Evolutionary conservation across 2,113 vertebrate species (phyloP).

Genomic region (Nicator chloris): DNA sequence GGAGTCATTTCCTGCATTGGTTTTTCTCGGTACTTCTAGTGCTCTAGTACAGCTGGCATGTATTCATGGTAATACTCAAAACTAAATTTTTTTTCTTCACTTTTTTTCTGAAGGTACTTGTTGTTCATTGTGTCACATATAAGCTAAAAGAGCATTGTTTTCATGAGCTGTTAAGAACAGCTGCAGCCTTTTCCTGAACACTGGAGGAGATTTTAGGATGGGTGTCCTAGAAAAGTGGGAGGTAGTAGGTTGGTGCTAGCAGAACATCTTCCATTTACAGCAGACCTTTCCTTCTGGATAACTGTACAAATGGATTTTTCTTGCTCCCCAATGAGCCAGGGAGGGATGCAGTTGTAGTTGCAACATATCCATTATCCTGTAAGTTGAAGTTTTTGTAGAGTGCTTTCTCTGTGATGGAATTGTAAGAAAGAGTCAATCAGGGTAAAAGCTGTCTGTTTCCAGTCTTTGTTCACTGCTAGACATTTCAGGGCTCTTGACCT

Average conservation of each 20-base stretch:
- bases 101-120: slow-evolving; percentile 29
- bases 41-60: not conserved
- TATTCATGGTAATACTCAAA: not conserved
- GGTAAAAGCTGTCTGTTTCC: not conserved
- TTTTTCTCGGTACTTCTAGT: not conserved
- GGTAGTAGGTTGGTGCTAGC: slow-evolving; percentile 35
- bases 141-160: not conserved
- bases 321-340: rapidly evolving
- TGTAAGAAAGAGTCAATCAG: not conserved
- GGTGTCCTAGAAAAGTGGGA: slow-evolving; percentile 27
- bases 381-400: not conserved
- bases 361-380: rapidly evolving
- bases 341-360: not conserved
- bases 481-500: not conserved
- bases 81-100: not conserved
- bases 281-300: not conserved
- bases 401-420: not conserved
- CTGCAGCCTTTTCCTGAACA: not conserved
- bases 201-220: not conserved
- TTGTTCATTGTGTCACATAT: not conserved
- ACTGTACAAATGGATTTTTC: not conserved
- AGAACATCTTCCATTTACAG: slow-evolving; percentile 41
- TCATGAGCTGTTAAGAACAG: not conserved
- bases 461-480: not conserved
- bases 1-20: not conserved